Evolutionary conservation across 1,140 invertebrate species (phyloP).

Genomic region (Atta texana): DNA sequence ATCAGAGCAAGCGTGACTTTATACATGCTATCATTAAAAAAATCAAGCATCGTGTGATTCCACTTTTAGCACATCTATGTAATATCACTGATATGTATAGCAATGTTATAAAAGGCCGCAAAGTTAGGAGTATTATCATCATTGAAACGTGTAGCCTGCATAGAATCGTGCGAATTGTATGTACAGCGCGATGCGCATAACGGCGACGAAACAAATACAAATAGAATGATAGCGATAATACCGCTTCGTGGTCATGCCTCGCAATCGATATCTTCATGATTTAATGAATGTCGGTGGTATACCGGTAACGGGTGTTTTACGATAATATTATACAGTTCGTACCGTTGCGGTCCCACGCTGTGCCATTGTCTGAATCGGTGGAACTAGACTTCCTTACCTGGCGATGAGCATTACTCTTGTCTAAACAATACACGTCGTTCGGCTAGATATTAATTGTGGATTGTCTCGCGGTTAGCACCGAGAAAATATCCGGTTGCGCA

Average conservation of each 20-base stretch:
- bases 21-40: too few species aligned
- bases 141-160: conserved; percentile 38
- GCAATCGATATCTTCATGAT: conserved; percentile 68
- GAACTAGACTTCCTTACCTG: conserved; percentile 58
- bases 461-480: conserved; percentile 16
- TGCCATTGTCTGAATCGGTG: conserved; percentile 54
- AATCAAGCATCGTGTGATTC: too few species aligned
- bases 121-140: conserved; percentile 47
- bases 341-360: conserved; percentile 23
- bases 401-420: conserved; percentile 27
- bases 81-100: background rate
- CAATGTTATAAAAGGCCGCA: conserved; percentile 50
- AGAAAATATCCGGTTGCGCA: conserved; percentile 37
- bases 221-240: conserved; percentile 65
- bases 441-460: conserved; percentile 46
- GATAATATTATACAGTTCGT: conserved; percentile 73
- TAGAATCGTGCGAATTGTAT: conserved; percentile 43
- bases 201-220: conserved; percentile 68
- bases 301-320: conserved; percentile 72
- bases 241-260: conserved; percentile 46
- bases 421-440: conserved; percentile 46
- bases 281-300: conserved; percentile 67
- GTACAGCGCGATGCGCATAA: conserved; percentile 47
- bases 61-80: too few species aligned
- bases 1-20: too few species aligned